A percentile compares a stretch with the other conserved stretches of the same genome.
These are phyloP conservation scores for Thera britannica DNA, from an alignment of 2,888 invertebrate species.

Conservation along the genomic window DNA sequence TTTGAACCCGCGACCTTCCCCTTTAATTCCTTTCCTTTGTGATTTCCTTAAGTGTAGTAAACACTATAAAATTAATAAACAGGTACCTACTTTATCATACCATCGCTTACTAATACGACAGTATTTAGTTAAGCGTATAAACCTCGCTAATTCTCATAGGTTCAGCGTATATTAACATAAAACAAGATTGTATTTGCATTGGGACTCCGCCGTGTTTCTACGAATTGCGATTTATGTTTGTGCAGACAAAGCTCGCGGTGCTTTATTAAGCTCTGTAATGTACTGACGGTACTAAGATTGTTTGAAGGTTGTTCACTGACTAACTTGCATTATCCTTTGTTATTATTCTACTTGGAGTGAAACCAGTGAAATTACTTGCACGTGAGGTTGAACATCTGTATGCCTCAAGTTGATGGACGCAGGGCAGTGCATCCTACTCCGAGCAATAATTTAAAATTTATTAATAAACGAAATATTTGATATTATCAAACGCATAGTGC, in stretches of 20 bases:
- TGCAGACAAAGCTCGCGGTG: slow-evolving; percentile 42
- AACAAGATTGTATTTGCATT: slow-evolving; percentile 34
- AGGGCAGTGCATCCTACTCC: no score
- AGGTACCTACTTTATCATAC: slow-evolving; percentile 1
- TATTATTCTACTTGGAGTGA: not conserved
- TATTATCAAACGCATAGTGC: no score
- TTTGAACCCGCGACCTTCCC: no score
- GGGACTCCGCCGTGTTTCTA: slow-evolving; percentile 46
- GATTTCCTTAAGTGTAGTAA: no score
- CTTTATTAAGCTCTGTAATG: slow-evolving; percentile 43
- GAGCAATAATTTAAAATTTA: no score
- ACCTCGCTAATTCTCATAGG: slow-evolving; percentile 22
- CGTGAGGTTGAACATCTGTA: no score
- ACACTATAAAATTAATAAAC: no score
- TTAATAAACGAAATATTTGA: no score
- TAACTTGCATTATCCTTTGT: slow-evolving; percentile 11
- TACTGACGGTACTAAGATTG: slow-evolving; percentile 26
- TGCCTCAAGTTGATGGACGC: no score
- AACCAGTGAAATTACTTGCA: not conserved
- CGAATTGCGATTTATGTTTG: slow-evolving; percentile 59
- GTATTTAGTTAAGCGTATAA: slow-evolving; percentile 15
- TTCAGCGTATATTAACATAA: slow-evolving; percentile 35
- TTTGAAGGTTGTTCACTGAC: slow-evolving; percentile 3
- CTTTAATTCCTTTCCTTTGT: no score
- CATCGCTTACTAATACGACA: slow-evolving; percentile 9